Evolutionary conservation across 2,888 invertebrate species (phyloP).

Genomic region (Kryphioiulus occultus): DNA sequence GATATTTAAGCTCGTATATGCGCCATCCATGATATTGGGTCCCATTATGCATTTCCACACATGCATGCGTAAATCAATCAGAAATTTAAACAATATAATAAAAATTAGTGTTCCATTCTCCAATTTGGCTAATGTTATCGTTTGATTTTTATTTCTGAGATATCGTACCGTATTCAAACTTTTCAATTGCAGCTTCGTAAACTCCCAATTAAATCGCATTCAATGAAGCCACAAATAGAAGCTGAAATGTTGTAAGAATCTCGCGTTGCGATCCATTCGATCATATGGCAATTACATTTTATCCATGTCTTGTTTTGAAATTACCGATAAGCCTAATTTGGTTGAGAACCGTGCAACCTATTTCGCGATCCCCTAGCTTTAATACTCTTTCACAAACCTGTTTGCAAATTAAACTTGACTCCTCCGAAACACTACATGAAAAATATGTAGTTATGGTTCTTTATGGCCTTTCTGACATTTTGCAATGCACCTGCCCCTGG

Average conservation of each 20-base stretch:
- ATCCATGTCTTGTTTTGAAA: background rate
- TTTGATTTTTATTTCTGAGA: too few species aligned
- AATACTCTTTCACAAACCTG: slow-evolving; percentile 9
- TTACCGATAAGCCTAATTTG: background rate
- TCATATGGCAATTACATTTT: background rate
- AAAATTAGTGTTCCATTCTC: too few species aligned
- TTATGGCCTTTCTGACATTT: slow-evolving; percentile 36
- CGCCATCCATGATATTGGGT: background rate
- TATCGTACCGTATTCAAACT: too few species aligned
- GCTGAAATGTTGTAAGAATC: background rate
- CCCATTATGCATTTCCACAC: background rate
- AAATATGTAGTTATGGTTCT: slow-evolving; percentile 32
- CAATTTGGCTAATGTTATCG: too few species aligned
- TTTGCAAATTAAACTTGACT: slow-evolving; percentile 32
- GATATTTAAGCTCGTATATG: background rate
- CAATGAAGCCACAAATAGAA: background rate
- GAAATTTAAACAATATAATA: too few species aligned
- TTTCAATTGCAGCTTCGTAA: background rate
- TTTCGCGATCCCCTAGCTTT: background rate
- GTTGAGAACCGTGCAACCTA: slow-evolving; percentile 18
- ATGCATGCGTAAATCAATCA: too few species aligned
- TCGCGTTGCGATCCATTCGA: background rate
- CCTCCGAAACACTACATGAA: background rate
- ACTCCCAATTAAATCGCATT: too few species aligned
- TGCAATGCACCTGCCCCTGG: slow-evolving; percentile 40